Conservation (phyloP, 2,113 vertebrate species). For the Pipa parva region DNA sequence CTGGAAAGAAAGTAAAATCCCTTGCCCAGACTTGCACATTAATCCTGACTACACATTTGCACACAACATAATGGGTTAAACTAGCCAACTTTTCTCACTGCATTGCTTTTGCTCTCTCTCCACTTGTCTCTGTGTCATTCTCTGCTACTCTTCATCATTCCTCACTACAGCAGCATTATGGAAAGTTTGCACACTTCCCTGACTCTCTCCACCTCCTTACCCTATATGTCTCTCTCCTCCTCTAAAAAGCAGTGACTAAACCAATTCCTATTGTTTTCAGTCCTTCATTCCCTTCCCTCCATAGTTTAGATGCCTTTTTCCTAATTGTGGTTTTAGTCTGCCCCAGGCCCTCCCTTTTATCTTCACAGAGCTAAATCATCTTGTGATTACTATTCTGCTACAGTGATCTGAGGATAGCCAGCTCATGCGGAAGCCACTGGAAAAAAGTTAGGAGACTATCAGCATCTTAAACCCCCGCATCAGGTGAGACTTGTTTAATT, state of each 20-base stretch:
- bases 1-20: no score
- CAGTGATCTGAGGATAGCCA: not conserved
- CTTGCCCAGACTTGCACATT: no score
- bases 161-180: no score
- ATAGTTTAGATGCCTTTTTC: not conserved
- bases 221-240: slow-evolving; percentile 1
- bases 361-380: not conserved
- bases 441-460: not conserved
- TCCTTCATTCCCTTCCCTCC: not conserved
- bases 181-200: not conserved
- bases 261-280: not conserved
- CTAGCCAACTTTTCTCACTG: not conserved
- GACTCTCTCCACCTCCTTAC: not conserved
- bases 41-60: no score
- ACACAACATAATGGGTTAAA: no score
- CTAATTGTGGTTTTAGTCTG: not conserved
- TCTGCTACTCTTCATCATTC: not conserved
- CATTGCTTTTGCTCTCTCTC: not conserved
- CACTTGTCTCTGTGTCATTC: not conserved
- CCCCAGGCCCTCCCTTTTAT: not conserved
- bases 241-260: not conserved
- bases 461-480: not conserved
- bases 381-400: not conserved
- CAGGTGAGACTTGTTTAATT: slow-evolving; percentile 2
- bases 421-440: not conserved